Evolutionary conservation across 2,888 invertebrate genomes (phyloP), one percentile per base, ranked within the genome.

Genomic region (Melanotus villosus): DNA sequence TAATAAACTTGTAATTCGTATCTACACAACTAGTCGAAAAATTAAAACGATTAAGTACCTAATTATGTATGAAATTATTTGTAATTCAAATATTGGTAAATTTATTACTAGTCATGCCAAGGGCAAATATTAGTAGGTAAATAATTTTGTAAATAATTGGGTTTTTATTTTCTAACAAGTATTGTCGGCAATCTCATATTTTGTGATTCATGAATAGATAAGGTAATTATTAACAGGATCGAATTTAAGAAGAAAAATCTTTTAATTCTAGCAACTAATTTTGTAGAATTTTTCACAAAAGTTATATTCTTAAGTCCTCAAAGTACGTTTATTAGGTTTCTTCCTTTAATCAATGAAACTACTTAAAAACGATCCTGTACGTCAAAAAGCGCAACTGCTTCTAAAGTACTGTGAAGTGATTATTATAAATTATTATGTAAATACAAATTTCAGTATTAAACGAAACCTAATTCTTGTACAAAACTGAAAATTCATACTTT

Each of bases 1-100:
- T 87, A 84, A 83, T 78, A 41, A 56, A 52, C 9, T 9, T 7
- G 12, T 14, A n/a, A n/a, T n/a, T n/a, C n/a, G n/a, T n/a, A n/a
- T n/a, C n/a, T n/a, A n/a, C n/a, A n/a, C n/a, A n/a, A n/a, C n/a
- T n/a, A n/a, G n/a, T n/a, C n/a, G n/a, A n/a, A n/a, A n/a, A n/a
- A n/a, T n/a, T n/a, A n/a, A n/a, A n/a, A n/a, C n/a, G n/a, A n/a
- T n/a, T n/a, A n/a, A n/a, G n/a, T n/a, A n/a, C n/a, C n/a, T n/a
- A n/a, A n/a, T n/a, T n/a, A n/a, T n/a, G n/a, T n/a, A n/a, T n/a
- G n/a, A n/a, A n/a, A n/a, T n/a, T n/a, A n/a, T n/a, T n/a, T n/a
- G n/a, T n/a, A n/a, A n/a, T n/a, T n/a, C n/a, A n/a, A n/a, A n/a
- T n/a, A n/a, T n/a, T n/a, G n/a, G n/a, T n/a, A n/a, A n/a, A n/a